Conservation (phyloP, 1,140 invertebrate genomes). For the Hydropsyche tenuis region DNA sequence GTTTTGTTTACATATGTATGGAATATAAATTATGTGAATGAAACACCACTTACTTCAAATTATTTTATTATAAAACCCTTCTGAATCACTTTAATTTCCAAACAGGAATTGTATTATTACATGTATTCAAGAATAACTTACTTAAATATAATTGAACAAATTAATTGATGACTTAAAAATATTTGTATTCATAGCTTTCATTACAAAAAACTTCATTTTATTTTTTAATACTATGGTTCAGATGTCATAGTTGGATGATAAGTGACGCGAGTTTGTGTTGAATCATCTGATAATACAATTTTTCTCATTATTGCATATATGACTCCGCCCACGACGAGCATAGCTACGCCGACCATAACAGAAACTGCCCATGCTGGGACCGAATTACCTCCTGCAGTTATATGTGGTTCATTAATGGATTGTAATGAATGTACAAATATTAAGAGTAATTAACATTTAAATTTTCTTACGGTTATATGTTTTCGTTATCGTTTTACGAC, state of each 20-base stretch:
- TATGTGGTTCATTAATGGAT: background rate
- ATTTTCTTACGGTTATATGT: conserved; percentile 74
- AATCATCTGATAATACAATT: conserved; percentile 62
- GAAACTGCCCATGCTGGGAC: conserved; percentile 78
- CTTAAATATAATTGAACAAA: no score
- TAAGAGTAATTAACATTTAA: background rate
- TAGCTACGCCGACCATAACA: conserved; percentile 68
- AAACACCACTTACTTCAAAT: no score
- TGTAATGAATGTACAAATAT: background rate
- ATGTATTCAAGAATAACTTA: no score
- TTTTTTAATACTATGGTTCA: conserved; percentile 48
- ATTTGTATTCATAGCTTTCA: no score
- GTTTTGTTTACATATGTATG: no score
- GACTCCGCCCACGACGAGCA: conserved; percentile 70
- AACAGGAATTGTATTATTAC: no score
- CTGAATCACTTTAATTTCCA: no score
- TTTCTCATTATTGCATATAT: conserved; percentile 73
- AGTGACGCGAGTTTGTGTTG: conserved; percentile 47
- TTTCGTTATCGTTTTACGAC: conserved; percentile 75
- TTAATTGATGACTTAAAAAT: no score
- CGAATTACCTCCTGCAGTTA: conserved; percentile 65
- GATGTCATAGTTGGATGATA: conserved; percentile 60
- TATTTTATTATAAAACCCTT: no score
- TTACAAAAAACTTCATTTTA: no score
- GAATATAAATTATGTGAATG: no score